These are phyloP conservation scores for Bhutanitis thaidina DNA, from an alignment of 2,888 invertebrate genomes.

Conservation along the genomic window DNA sequence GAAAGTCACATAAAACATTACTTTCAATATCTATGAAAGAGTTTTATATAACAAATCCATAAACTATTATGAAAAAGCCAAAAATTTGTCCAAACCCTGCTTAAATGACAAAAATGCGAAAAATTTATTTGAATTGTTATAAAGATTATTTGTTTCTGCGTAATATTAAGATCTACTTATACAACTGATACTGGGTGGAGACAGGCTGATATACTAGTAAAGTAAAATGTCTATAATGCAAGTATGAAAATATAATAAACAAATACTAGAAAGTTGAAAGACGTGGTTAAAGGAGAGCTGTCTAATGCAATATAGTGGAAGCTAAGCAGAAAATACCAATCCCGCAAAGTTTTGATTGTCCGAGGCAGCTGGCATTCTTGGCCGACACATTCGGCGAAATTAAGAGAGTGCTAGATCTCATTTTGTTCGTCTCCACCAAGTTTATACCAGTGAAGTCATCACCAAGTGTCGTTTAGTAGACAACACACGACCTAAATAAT, in stretches of 20 bases:
- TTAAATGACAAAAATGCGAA: too few species aligned
- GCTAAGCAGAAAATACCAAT: constrained; percentile 75
- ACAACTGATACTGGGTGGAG: too few species aligned
- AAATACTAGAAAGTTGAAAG: not conserved
- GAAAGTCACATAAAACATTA: too few species aligned
- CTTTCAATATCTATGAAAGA: too few species aligned
- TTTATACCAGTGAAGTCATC: constrained; percentile 56
- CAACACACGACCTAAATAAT: constrained; percentile 19
- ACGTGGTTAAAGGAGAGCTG: constrained; percentile 31
- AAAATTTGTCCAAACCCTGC: too few species aligned
- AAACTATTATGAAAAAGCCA: too few species aligned
- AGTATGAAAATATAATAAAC: not conserved
- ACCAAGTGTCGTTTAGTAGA: constrained; percentile 52
- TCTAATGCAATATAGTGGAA: constrained; percentile 62
- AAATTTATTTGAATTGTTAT: too few species aligned
- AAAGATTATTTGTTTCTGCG: too few species aligned
- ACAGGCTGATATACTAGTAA: too few species aligned
- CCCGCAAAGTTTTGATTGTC: constrained; percentile 79
- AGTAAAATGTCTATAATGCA: too few species aligned
- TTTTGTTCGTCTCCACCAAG: constrained; percentile 66
- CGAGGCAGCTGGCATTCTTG: constrained; percentile 76
- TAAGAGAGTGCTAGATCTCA: constrained; percentile 61
- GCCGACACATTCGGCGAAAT: constrained; percentile 65
- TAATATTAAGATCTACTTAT: too few species aligned
- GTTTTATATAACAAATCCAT: too few species aligned